phyloP scores from a whole-genome alignment of 2,888 invertebrate genomes.

The Ornithoptera priamus region DNA sequence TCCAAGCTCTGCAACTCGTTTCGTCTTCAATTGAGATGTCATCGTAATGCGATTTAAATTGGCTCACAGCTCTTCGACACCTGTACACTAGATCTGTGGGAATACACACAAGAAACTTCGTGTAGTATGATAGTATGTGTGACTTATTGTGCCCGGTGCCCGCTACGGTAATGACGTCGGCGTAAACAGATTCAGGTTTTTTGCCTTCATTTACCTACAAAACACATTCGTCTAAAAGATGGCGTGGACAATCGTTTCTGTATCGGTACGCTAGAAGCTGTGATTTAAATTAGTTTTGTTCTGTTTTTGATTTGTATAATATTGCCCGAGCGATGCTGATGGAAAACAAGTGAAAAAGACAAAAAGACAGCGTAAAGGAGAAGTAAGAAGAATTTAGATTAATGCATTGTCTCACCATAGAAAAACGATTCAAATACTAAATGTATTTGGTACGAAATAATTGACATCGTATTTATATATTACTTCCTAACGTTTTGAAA shows the following conservation, averaged over 20 bases:
- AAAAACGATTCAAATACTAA: too few species aligned
- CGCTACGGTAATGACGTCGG: conserved; percentile 48
- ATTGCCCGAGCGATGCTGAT: not conserved
- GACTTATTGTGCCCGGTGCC: conserved; percentile 59
- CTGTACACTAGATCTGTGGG: conserved; percentile 52
- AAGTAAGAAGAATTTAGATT: too few species aligned
- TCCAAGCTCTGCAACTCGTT: conserved; percentile 42
- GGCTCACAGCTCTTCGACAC: conserved; percentile 61
- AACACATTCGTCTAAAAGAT: conserved; percentile 26
- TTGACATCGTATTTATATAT: too few species aligned
- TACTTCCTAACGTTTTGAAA: too few species aligned
- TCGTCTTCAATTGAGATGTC: conserved; percentile 70
- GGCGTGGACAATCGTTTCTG: conserved; percentile 27
- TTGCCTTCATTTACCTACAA: conserved; percentile 31
- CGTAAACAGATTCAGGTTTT: conserved; percentile 29
- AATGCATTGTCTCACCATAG: too few species aligned
- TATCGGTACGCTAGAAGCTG: conserved; percentile 17
- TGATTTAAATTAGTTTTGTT: conserved; percentile 27
- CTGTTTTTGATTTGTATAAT: conserved; percentile 11
- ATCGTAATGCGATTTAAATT: conserved; percentile 76
- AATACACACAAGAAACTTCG: conserved; percentile 47
- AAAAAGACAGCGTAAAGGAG: not conserved
- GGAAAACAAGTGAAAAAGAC: not conserved
- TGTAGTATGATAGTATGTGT: conserved; percentile 43
- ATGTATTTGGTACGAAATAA: too few species aligned